Percentiles rank a stretch among this genome's conserved stretches.
Conservation (phyloP, 2,113 vertebrate genomes). For the Orycteropus afer region DNA sequence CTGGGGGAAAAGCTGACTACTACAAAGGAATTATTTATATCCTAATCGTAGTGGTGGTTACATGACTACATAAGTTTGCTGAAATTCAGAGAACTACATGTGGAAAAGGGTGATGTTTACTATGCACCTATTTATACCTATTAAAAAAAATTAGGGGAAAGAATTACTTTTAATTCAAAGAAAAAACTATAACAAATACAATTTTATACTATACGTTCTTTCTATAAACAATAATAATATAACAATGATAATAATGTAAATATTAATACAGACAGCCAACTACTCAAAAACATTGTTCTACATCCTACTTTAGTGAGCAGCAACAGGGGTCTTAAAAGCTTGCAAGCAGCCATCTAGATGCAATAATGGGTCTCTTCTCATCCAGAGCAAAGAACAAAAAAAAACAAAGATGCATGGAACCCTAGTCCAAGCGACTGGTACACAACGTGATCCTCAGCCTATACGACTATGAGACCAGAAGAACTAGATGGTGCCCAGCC, state of each 20-base stretch:
- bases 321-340: no score
- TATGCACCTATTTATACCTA: neutral
- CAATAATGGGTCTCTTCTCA: no score
- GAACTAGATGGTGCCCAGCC: no score
- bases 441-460: no score
- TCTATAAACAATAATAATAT: neutral
- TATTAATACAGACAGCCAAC: neutral
- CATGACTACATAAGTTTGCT: neutral
- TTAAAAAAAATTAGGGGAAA: neutral
- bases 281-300: no score
- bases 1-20: neutral
- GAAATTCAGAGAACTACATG: neutral
- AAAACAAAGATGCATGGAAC: no score
- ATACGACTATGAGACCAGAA: no score
- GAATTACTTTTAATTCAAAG: neutral
- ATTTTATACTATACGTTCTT: neutral
- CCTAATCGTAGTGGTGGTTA: neutral
- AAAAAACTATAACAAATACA: neutral
- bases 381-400: no score
- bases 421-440: no score
- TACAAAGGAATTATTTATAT: neutral
- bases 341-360: no score
- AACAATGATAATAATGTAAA: neutral
- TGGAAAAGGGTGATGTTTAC: conserved; percentile 6
- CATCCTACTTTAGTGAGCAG: no score